Base-by-base conservation (phyloP, 2,888 invertebrate genomes). In the Drosophila ezoana region DNA sequence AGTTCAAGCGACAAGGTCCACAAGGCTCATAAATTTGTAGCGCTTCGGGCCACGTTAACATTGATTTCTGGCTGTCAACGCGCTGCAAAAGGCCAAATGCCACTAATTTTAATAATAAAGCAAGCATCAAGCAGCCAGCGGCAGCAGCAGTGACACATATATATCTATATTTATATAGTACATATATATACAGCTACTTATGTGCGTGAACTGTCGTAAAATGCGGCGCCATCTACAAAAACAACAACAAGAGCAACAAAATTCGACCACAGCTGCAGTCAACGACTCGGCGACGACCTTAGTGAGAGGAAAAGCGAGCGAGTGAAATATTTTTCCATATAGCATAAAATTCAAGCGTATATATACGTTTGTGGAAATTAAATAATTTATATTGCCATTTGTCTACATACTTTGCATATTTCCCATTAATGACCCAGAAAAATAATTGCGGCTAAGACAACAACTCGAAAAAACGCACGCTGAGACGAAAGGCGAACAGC, bases 41-140 rank as follows among this genome's bases (percentile, higher is more conserved):
- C 70, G 63, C 70, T 73, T 62, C 73, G 70, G 47, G 57, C 72
- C 60, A 71, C 72, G 78, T 69, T 70, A 78, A 70, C 87, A 85
- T 85, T 85, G 85, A 85, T 87, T 75, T 76, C 81, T 70, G 66
- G 66, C 83, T 85, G 87, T 85, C 85, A 87, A 85, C 85, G 87
- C 64, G 77, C 80, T 75, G 75, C 71, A 78, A 86, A 80, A 84
- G 83, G 83, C 83, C 83, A 83, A 74, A 71, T 79, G 87, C 72
- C 86, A 76, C 74, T 68, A 73, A 64, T 60, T 78, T 73, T 69
- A 78, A 79, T 77, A 77, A 72, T 75, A 79, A 79, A 75, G 53
- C 65, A 59, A 41, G 35, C 57, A 75, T 49, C 65, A 59, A 41
- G 38, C 57, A 62, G 43, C 41, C 41, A 41, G 13, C 52, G 40